Evolutionary conservation across 2,797 vertebrate species (phyloP), one percentile per base, ranked within the genome.

Genomic region (Lophius americanus): DNA sequence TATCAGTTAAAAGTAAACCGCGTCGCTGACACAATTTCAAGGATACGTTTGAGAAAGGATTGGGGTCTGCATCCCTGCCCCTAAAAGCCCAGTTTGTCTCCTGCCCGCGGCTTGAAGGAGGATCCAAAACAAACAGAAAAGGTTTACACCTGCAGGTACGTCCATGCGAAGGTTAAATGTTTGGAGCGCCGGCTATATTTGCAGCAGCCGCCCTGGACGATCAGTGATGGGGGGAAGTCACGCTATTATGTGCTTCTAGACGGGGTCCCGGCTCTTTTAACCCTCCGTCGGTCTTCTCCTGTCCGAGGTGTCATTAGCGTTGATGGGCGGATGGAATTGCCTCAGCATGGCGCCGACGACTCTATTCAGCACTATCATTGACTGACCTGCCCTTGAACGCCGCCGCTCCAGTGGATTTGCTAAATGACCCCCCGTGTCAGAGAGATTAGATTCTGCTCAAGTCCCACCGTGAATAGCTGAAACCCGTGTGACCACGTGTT

Each of bases 251-350:
- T 64, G 53, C 56, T 79, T 0, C 81, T 42, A 41, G 77, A 75
- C 65, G 83, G 48, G 74, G 68, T 68, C 73, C 55, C 7, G 64
- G 79, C 68, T 76, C 71, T 65, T 72, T 78, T 69, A 75, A 69
- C 70, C 78, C 70, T 43, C 61, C n/a, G 7, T 46, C 44, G 46
- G 58, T 73, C 60, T 75, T 68, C 42, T 58, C 48, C 69, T 78
- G 70, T 80, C 68, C 44, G 43, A 11, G 53, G 50, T 72, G 71
- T 75, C 82, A 83, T 88, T 81, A 85, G 72, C 46, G 63, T 68
- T 82, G 88, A 88, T 78, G 70, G 83, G 64, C 13, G 37, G 47
- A 72, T 76, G 55, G 66, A 89, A 86, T 79, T 51, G 83, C 61
- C 80, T 79, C 76, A 32, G 76, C 61, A 38, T 60, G 83, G 58